Evolutionary conservation across 2,113 vertebrate species (phyloP), one percentile per base, ranked within the genome.

Genomic region (Eulacestoma nigropectus): DNA sequence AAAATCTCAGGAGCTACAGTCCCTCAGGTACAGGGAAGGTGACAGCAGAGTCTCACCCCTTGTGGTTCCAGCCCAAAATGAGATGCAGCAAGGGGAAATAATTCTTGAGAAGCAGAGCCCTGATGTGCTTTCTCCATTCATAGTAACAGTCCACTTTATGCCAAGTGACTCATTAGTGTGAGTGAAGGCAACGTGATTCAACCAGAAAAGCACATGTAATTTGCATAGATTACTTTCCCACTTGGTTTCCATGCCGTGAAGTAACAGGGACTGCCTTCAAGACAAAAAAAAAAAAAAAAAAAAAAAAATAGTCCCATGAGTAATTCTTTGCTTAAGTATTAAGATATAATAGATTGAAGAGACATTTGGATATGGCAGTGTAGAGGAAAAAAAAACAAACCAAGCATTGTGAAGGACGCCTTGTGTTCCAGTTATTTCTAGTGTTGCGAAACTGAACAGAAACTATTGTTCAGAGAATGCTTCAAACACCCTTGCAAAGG

Each of bases 201-300:
- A 96, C 72, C 63, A 90, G 90, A 95, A 96, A 93, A 94, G 79
- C 81, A 92, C 88, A 93, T 53, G 68, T 52, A 56, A 96, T 97
- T 96, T 96, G 86, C 90, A 96, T 83, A 92, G 86, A 90, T 95
- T 95, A 91, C 72, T 94, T 96, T 93, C 93, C 83, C 90, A 74
- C 39, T 96, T 88, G 88, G 72, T 92, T 93, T 94, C 83, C 67
- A 35, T 76, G 59, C 78, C 83, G 70, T 89, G 78, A 87, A 86
- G n/a, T 67, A 90, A 80, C 52, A 91, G 72, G 49, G 20, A 81
- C 46, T 87, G 65, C 70, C 84, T 94, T 85, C 33, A 77, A 90
- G 35, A 68, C 11, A 10, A 39, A 55, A 67, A 50, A 37, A 56
- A 44, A 63, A 41, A n/a, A 35, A 26, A 60, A 30, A 46, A 56